Evolutionary conservation across 2,113 vertebrate genomes (phyloP), one percentile per base, ranked within the genome.

Genomic region (Bubalus kerabau): DNA sequence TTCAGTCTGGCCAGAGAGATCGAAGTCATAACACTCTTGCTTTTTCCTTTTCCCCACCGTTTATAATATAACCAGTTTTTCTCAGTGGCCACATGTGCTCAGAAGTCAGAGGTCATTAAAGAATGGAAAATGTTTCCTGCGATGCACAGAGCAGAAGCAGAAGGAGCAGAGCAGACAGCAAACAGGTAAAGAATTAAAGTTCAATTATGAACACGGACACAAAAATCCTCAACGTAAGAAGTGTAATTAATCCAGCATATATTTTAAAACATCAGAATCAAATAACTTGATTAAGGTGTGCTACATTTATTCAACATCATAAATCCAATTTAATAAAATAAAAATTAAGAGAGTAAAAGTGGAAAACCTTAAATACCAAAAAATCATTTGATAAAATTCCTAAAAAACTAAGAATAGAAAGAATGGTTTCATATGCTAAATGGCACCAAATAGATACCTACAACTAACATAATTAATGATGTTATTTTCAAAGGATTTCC

Each of bases 381-480:
- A 87, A 92, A 71, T 30, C 10, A 52, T 40, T 85, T 46, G 48
- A 87, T 64, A 94, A 93, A 97, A 87, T 80, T 78, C 16, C 19
- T 89, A 93, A 67, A 32, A 57, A 86, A 56, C 7, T n/a, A 64
- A 62, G 26, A 90, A 80, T 32, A 96, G 9, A 30, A 52, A 94
- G 21, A 92, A 94, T 87, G 5, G 84, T 48, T 87, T 96, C 84
- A 81, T 43, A 54, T 92, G 36, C 74, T 84, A 83, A 80, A 91
- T 2, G 89, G 28, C 15, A 26, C 17, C 57, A 93, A 36, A 46
- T 52, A 82, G 28, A 60, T 48, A 36, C 54, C 54, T 59, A 60
- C 19, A 28, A n/a, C 28, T 64, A 90, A 94, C 91, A 96, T 86
- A 90, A 95, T 92, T 81, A 95, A 84, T 87, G 50, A 80, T 82